Percentiles rank a stretch among this genome's conserved stretches.
Conservation (phyloP, 2,888 invertebrate genomes). For the Ctena decussata region DNA sequence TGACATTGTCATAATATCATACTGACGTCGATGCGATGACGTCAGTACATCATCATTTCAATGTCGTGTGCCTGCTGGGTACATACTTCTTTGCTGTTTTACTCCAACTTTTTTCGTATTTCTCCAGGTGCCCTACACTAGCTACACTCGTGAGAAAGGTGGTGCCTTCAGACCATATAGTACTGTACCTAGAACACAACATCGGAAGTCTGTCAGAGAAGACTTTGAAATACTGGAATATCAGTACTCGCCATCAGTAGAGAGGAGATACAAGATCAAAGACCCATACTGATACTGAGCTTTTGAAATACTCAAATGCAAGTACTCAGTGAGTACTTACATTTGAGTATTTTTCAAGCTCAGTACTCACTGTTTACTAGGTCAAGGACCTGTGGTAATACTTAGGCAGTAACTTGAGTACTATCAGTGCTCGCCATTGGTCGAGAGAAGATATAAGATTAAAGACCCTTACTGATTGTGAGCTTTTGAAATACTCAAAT, state of each 20-base stretch:
- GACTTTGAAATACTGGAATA: slow-evolving; percentile 72
- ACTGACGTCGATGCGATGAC: no score
- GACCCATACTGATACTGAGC: slow-evolving; percentile 6
- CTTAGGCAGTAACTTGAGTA: no score
- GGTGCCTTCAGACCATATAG: slow-evolving; percentile 48
- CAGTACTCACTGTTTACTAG: no score
- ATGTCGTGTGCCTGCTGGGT: no score
- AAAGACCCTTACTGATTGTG: slow-evolving; percentile 6
- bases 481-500: no score
- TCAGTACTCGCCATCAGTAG: slow-evolving; percentile 69
- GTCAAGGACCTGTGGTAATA: no score
- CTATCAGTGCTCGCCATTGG: slow-evolving; percentile 70
- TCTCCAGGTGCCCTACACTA: neutral
- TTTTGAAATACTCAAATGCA: no score
- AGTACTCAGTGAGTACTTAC: no score
- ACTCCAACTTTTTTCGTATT: neutral
- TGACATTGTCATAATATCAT: no score
- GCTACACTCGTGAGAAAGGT: slow-evolving; percentile 34
- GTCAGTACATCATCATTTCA: no score
- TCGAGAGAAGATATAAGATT: slow-evolving; percentile 61
- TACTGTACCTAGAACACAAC: slow-evolving; percentile 37
- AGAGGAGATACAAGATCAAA: slow-evolving; percentile 53
- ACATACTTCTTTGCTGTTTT: no score
- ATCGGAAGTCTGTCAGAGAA: slow-evolving; percentile 46
- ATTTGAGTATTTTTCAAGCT: no score